These are phyloP conservation scores for Myrmecophaga tridactyla DNA, from an alignment of 2,113 vertebrate species.

Conservation along the genomic window DNA sequence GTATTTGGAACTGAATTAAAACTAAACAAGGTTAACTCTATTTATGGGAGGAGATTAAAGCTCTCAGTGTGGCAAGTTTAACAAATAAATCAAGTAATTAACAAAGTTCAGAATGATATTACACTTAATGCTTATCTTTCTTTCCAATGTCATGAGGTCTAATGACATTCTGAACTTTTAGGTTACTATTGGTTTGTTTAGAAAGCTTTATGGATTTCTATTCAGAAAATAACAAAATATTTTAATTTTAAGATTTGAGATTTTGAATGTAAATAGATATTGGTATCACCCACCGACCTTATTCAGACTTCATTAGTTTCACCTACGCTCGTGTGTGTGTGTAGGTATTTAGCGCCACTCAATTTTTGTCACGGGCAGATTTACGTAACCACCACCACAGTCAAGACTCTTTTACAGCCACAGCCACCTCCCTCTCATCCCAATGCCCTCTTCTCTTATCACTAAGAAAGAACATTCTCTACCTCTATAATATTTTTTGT, in stretches of 20 bases:
- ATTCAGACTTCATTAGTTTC: background rate
- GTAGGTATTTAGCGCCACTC: too few relatives aligned
- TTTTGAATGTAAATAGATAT: background rate
- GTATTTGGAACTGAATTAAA: slow-evolving; percentile 40
- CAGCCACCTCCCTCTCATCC: background rate
- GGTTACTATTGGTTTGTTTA: background rate
- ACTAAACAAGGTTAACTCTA: slow-evolving; percentile 34
- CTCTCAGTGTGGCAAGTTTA: background rate
- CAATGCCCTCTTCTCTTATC: background rate
- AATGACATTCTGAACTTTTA: background rate
- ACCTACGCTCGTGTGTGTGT: too few relatives aligned
- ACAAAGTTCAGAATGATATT: background rate
- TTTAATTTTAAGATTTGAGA: background rate
- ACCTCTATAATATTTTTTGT: background rate
- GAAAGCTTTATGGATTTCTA: background rate
- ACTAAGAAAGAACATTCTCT: background rate
- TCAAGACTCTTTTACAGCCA: background rate
- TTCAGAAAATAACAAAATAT: background rate
- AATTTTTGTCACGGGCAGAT: too few relatives aligned
- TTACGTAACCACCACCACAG: too few relatives aligned
- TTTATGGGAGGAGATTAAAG: background rate
- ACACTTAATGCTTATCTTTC: background rate
- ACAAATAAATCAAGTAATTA: background rate
- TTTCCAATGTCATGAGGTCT: background rate
- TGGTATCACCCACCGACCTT: background rate